Evolutionary conservation across 1,140 invertebrate genomes (phyloP), one percentile per base, ranked within the genome.

Genomic region (Drosophila pseudoobscura): DNA sequence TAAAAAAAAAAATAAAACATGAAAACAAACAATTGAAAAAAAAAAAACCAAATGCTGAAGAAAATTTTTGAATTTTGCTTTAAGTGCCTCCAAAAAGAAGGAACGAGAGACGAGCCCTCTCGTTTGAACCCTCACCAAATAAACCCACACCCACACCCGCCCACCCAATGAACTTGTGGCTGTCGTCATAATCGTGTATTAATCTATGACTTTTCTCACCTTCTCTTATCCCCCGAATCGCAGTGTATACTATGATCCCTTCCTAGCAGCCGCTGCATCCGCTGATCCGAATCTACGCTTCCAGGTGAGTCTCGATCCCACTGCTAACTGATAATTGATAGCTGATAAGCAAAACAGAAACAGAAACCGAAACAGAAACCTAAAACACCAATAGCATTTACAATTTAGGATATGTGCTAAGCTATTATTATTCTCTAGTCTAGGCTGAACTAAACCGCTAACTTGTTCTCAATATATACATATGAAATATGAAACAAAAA

Each of bases 211-310:
- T 77, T 68, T 55, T 66, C 54, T 78, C 83, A 85, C 92, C 92
- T 24, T 74, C 92, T 91, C 88, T 60, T 78, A 39, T 54, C 57
- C 49, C 39, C 41, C 54, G 29, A 90, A 92, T 92, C 92, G 91
- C 93, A 97, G 97, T 92, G 95, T 98, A 74, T 98, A 98, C 94
- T 98, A 98, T 94, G 97, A 99, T 94, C 97, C 97, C 80, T 98
- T 98, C 94, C 93, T 98, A 94, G 96, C 96, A 89, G 96, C 96
- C 57, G 96, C 96, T 87, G 96, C 90, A 74, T 84, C 80, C 70
- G 94, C 94, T 90, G 96, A 97, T 93, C 96, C 96, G 75, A 96
- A 97, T 92, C 97, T 97, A 93, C 96, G 97, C 94, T 94, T 98
- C 89, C 97, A 98, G 95, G 90, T 91, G 75, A 91, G 83, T 89